Percentiles rank a stretch among this genome's conserved stretches.
Conservation (phyloP, 2,888 invertebrate species). For the Strigamia crassipes region DNA sequence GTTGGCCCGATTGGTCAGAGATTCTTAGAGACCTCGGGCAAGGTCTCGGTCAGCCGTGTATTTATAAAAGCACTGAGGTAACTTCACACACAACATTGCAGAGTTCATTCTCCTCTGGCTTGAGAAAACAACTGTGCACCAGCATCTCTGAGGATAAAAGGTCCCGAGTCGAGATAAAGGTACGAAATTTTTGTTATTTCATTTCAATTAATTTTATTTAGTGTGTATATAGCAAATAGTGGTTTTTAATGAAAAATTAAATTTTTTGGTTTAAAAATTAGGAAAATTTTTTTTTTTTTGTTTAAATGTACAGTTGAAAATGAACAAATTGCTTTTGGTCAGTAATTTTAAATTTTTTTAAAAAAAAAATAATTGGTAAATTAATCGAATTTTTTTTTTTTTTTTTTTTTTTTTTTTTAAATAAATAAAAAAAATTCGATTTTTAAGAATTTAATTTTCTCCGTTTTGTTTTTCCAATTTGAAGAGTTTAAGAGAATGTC, state of each 20-base stretch:
- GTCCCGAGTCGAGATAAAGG: background rate
- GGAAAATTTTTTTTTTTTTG: too few species aligned
- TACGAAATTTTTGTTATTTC: background rate
- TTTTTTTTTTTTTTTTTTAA: too few species aligned
- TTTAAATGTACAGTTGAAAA: too few species aligned
- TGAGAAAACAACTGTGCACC: constrained; percentile 2
- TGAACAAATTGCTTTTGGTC: too few species aligned
- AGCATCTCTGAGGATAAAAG: constrained; percentile 11
- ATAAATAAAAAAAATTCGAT: too few species aligned
- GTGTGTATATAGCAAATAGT: too few species aligned
- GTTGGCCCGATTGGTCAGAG: constrained; percentile 8
- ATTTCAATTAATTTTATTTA: too few species aligned
- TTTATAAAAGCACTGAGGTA: constrained; percentile 21
- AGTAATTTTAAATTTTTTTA: too few species aligned
- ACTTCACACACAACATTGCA: constrained; percentile 14
- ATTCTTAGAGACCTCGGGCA: background rate
- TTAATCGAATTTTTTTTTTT: too few species aligned
- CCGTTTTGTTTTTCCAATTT: background rate
- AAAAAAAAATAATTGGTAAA: too few species aligned
- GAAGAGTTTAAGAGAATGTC: background rate
- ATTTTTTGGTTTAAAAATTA: too few species aligned
- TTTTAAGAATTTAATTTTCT: background rate
- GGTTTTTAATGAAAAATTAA: too few species aligned
- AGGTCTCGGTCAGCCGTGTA: constrained; percentile 7
- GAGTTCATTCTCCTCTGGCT: constrained; percentile 11